Evolutionary conservation across 2,797 vertebrate genomes (phyloP).

Genomic region (Tokudaia muenninki): DNA sequence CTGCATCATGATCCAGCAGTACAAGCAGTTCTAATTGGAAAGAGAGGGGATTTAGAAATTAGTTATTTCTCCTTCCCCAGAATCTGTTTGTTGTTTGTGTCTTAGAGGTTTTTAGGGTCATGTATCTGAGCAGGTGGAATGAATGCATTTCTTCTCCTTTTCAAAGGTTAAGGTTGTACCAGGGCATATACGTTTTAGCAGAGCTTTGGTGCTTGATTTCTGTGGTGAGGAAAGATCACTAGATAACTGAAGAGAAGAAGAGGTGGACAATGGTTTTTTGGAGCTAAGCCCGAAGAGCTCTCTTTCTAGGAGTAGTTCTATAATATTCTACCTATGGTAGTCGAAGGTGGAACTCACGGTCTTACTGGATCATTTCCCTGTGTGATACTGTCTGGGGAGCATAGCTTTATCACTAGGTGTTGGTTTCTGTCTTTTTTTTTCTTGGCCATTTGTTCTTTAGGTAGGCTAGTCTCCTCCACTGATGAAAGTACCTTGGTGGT

Average conservation of each 20-base stretch:
- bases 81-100: constrained; percentile 14
- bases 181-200: constrained; percentile 26
- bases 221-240: constrained; percentile 38
- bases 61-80: neutral
- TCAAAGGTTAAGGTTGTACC: constrained; percentile 56
- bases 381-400: neutral
- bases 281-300: neutral
- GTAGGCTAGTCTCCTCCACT: neutral
- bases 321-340: neutral
- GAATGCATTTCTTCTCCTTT: constrained; percentile 52
- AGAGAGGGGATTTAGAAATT: constrained; percentile 30
- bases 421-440: neutral
- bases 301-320: constrained; percentile 32
- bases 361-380: neutral
- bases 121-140: constrained; percentile 25
- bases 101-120: constrained; percentile 55
- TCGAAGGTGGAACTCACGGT: neutral
- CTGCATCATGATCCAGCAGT: constrained; percentile 28
- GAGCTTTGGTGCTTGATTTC: neutral
- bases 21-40: constrained; percentile 36
- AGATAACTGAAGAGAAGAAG: constrained; percentile 47
- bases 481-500: neutral
- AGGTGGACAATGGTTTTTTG: constrained; percentile 7
- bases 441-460: neutral
- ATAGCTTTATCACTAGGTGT: neutral